Evolutionary conservation across 2,888 invertebrate genomes (phyloP), one percentile per base, ranked within the genome.

Genomic region (Mycalesis mineus): DNA sequence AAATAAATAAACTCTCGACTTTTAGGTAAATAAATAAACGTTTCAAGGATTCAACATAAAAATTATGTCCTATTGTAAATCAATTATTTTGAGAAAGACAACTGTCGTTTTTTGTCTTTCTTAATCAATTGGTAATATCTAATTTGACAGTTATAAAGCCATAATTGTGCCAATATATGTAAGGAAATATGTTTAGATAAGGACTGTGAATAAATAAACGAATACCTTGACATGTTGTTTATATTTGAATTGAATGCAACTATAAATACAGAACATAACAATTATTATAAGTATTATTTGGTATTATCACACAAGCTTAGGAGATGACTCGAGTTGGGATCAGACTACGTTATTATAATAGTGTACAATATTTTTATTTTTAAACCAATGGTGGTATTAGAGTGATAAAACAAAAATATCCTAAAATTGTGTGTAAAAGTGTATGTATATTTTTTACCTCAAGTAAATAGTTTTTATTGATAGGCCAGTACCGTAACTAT

Each of bases 61-160:
- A 14, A 31, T 9, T 5, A 37, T 15, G 15, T 33, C 15, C 39
- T 39, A 15, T 36, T 52, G n/a, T 49, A 55, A 47, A 65, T 71
- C 84, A 87, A 88, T 86, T 81, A 73, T 75, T 80, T 89, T 89
- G 84, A 87, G 89, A 88, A 89, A 88, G 82, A 68, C 82, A 88
- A 88, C 55, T 33, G 7, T 78, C 65, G 9, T 55, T 61, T 62
- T 82, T 88, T 88, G 87, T 75, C 82, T 88, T 88, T 88, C 88
- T 88, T 72, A 88, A 88, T 82, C 67, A 77, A 80, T 86, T 88
- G 85, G 53, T 65, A 37, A 61, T 33, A 13, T 40, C 15, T 44
- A 45, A 54, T 52, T 56, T 55, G 3, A 7, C 9, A 53, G 39
- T 28, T 37, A 31, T 29, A 1, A 48, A 41, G 55, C 58, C 54